Base-by-base conservation (phyloP, 2,888 invertebrate species). In the Thecocarcelia acutangulata region DNA sequence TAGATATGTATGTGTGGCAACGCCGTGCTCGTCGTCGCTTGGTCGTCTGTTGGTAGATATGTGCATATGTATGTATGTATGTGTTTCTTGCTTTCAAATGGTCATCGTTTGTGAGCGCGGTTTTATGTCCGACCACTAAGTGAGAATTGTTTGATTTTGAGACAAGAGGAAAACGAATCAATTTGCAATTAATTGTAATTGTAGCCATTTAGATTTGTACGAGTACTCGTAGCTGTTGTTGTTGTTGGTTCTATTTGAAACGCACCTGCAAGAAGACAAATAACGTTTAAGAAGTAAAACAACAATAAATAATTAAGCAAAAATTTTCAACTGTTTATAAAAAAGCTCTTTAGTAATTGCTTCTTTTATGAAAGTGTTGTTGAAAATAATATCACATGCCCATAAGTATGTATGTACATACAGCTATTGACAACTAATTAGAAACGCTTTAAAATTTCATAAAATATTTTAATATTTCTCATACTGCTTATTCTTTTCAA, bases 151-250 rank as follows among this genome's bases (percentile, higher is more conserved):
- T 79, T 52, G 17, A 74, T 24, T 19, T 42, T 6, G 8, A 13
- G 21, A 54, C 21, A 46, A 56, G 11, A 56, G 28, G 72, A 66
- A 74, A 74, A 74, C 69, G 54, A 78, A 70, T 74, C 78, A 82
- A 82, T 82, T 82, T 69, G 64, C 70, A 78, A 78, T 78, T 82
- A 78, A 78, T 72, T 78, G 82, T 70, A 82, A 78, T 78, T 78
- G 78, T 48, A 66, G 66, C 54, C 58, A 59, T 50, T 48, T 6
- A 40, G 4, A 21, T 46, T 24, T 15, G 33, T 33, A 17, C 40
- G 28, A 17, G 33, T 44, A 15, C n/a, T n/a, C n/a, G 64, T 4
- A 28, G 24, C 52, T 28, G 2, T 69, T 56, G 28, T 12, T 61
- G 42, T 74, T 3, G 11, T n/a, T 15, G 33, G 33, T 9, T 33